phyloP scores from a whole-genome alignment of 1,140 invertebrate species.

The Zaprionus tsacasi region DNA sequence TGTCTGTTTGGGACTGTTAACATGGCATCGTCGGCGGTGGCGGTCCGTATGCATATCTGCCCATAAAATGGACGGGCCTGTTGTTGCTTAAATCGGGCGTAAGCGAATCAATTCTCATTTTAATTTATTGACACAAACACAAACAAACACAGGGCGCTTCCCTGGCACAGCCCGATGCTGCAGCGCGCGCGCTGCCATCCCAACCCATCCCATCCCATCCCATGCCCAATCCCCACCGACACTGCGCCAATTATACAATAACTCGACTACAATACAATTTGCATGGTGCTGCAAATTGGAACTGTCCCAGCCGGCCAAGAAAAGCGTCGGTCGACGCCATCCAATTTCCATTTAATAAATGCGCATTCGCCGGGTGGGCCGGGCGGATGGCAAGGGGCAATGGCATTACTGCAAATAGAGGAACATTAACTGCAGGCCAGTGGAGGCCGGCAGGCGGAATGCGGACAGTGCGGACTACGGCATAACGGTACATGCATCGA shows the following conservation, averaged over 20 bases:
- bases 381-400: background rate
- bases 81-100: constrained; percentile 82
- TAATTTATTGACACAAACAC: constrained; percentile 81
- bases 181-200: background rate
- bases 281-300: constrained; percentile 79
- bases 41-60: constrained; percentile 57
- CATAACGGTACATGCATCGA: constrained; percentile 43
- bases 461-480: constrained; percentile 1
- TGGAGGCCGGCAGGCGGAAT: background rate
- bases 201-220: background rate
- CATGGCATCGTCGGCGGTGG: constrained; percentile 32
- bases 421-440: constrained; percentile 73
- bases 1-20: constrained; percentile 51
- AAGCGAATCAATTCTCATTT: constrained; percentile 83
- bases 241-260: constrained; percentile 81
- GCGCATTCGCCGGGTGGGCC: constrained; percentile 63
- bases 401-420: constrained; percentile 42
- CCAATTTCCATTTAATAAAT: constrained; percentile 78
- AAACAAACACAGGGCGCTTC: constrained; percentile 22
- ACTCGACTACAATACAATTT: constrained; percentile 82
- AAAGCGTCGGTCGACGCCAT: constrained; percentile 28
- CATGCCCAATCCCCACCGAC: constrained; percentile 26
- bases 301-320: constrained; percentile 55
- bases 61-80: constrained; percentile 66
- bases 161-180: background rate